Base-by-base conservation (phyloP, 2,888 invertebrate genomes). In the Allygus modestus region DNA sequence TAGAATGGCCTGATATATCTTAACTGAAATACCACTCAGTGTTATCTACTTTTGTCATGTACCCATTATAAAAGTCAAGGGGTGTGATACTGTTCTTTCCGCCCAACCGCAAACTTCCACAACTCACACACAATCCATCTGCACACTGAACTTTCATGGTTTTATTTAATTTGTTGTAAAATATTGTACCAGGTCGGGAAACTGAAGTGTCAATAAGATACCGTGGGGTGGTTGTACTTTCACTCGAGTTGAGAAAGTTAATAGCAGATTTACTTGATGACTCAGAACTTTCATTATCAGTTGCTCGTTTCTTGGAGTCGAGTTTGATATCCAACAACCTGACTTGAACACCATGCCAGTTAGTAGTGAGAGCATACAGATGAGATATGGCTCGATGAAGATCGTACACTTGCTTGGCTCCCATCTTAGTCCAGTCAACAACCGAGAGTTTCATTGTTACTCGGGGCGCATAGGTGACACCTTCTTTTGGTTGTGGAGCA, bases 41-140 rank as follows among this genome's bases (percentile, higher is more conserved):
- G 41, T 84, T 84, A 61, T 85, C 82, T 83, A 81, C 81, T 91
- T 94, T 94, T 89, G 93, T 93, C 41, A 97, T 91, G 90, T 94
- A 98, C 11, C 98, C 98, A 92, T 97, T 97, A 90, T 94, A 94
- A 91, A 98, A 98, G 89, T 97, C 97, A 88, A 91, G 88, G 1
- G 97, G 96, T 79, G 92, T 93, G 93, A 98, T 96, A 88, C 93
- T 91, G 89, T 93, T 94, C 89, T 93, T 95, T 12, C 94, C 94
- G 87, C 93, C 91, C 85, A 97, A 90, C 88, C 93, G 92, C 84
- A 97, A 87, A 87, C 92, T 92, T 87, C 91, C 91, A 84, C 96
- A 93, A 89, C 93, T 93, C 85, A 97, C 90, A 91, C 93, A 94
- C 87, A 91, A 92, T 81, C 91, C 91, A 88, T 94, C 93, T 87